phyloP scores from a whole-genome alignment of 2,113 vertebrate genomes.

The Pituophis catenifer region DNA sequence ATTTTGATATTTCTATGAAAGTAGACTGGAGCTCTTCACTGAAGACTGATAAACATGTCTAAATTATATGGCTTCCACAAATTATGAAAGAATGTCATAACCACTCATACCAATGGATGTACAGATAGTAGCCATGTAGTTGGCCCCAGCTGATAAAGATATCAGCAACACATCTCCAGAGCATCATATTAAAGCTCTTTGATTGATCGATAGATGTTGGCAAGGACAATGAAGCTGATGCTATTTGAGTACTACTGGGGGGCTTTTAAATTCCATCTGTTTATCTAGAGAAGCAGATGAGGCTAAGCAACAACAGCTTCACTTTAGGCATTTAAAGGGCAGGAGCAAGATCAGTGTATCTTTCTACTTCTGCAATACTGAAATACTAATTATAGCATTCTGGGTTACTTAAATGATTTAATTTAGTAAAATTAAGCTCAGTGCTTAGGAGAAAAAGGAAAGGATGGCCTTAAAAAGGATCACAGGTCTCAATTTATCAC shows the following conservation, averaged over 20 bases:
- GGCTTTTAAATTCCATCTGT: constrained; percentile 57
- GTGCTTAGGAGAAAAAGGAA: background rate
- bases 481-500: constrained; percentile 18
- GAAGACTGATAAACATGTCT: background rate
- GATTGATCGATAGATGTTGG: constrained; percentile 12
- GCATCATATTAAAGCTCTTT: constrained; percentile 15
- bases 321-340: constrained; percentile 45
- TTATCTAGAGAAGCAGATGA: constrained; percentile 51
- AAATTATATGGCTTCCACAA: background rate
- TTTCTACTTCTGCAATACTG: constrained; percentile 22
- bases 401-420: background rate
- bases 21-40: background rate
- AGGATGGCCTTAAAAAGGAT: background rate
- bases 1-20: background rate
- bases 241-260: constrained; percentile 18
- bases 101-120: constrained; percentile 9
- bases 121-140: rapidly evolving
- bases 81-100: constrained; percentile 11
- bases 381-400: background rate
- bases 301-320: constrained; percentile 16
- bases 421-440: background rate
- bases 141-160: background rate
- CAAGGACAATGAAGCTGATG: constrained; percentile 24
- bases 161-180: background rate
- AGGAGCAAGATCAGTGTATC: constrained; percentile 19